Evolutionary conservation across 2,797 vertebrate species (phyloP), one percentile per base, ranked within the genome.

Genomic region (Protosalanx chinensis): DNA sequence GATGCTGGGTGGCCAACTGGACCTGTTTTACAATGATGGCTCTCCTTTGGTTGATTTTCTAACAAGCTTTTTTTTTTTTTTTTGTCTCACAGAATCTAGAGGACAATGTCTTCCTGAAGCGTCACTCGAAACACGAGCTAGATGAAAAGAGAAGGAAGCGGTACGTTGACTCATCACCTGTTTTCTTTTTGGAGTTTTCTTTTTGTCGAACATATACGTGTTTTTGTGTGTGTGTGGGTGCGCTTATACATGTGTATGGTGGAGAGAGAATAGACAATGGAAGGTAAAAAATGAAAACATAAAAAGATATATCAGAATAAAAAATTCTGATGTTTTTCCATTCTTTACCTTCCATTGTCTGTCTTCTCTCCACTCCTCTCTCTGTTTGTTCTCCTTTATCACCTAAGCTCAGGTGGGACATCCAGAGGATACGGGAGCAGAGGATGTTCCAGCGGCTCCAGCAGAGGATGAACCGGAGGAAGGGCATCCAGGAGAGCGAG

Each of bases 141-240:
- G 95, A 95, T 84, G 95, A 95, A 74, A 96, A 96, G 82, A 92
- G 95, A 78, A 93, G 94, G 79, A 95, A 96, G 87, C 93, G 95
- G 95, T 95, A 73, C 86, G 88, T 5, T 6, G 15, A 33, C 15
- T 8, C 2, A 13, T 46, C 3, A 46, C 12, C 1, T 8, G 41
- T 13, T 3, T 13, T 46, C 41, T 41, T 2, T 41, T 10, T 35
- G 33, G 33, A 35, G 33, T 1, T 6, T 35, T 6, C 5, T 35
- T 35, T 35, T 35, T 46, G 35, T 46, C 8, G 8, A 46, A 46
- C 41, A 46, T 41, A 1, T 41, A 41, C 35, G 35, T 37, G 35
- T 37, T 37, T 37, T 7, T 12, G 2, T 46, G 41, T 46, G 41
- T 46, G 41, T 46, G 41, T 46, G 41, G 3, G 35, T 35, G 23